Evolutionary conservation across 2,888 invertebrate species (phyloP), one percentile per base, ranked within the genome.

Genomic region (Lepetodrilus schrolli): DNA sequence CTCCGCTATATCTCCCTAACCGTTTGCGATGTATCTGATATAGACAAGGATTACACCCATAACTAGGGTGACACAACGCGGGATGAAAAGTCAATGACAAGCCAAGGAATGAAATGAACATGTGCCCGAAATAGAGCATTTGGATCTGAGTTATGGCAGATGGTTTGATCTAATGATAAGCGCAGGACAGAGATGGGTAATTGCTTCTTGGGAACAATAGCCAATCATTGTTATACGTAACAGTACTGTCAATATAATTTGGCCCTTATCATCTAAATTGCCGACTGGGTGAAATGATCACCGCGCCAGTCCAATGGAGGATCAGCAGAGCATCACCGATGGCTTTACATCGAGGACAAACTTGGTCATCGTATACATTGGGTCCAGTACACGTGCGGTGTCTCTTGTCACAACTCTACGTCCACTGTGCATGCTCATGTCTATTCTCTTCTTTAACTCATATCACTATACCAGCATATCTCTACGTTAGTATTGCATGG

Each of bases 1-100:
- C 58, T 21, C 58, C 58, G 58, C 58, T 30, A 58, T 58, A 58
- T 58, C 58, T 58, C 58, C 58, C 58, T 58, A 58, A 58, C 58
- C 58, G 58, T 58, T 58, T 30, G 58, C 58, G 58, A 58, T 58
- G 58, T 58, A 58, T 58, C 58, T 26, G 58, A 58, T 58, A 58
- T 58, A 58, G 58, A 58, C 58, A 58, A 30, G 58, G 58, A 58
- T 58, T 58, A 58, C 58, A 7, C 58, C 7, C 58, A 58, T 58
- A 58, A 58, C 58, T 26, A 58, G 58, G 17, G 58, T 58, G 58
- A 58, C 58, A 58, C 58, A 58, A 58, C 34, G 34, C 34, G 58
- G 58, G 58, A 58, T 58, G 34, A 30, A 58, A 58, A 58, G 58
- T 58, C 58, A 58, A 58, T 58, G 58, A 58, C 58, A 58, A 58